Evolutionary conservation across 23 tunicate species (phyloP).

Genomic region (Halocynthia roretzi): DNA sequence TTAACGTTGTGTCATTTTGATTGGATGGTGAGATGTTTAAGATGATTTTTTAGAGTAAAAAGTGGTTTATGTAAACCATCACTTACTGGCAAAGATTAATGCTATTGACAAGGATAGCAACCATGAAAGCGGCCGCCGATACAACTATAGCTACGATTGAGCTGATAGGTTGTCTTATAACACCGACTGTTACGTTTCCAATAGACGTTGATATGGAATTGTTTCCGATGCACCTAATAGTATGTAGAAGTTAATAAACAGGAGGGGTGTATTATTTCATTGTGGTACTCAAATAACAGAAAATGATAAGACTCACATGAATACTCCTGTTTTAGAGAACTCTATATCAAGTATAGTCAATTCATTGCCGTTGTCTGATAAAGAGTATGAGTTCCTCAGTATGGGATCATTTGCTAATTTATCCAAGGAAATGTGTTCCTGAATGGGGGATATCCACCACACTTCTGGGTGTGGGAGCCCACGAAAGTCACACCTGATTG

Average conservation of each 20-base stretch:
- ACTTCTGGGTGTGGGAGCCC: constrained; percentile 44
- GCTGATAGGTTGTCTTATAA: constrained; percentile 38
- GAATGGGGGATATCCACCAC: constrained; percentile 51
- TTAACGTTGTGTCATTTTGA: neutral
- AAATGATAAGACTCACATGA: constrained; percentile 30
- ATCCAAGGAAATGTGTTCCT: constrained; percentile 19
- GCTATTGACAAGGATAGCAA: constrained; percentile 63
- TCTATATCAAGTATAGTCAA: constrained; percentile 47
- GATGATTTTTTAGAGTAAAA: neutral
- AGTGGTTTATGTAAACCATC: neutral
- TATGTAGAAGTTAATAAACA: neutral
- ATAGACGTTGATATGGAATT: constrained; percentile 22
- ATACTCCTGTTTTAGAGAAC: constrained; percentile 50
- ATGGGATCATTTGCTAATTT: neutral
- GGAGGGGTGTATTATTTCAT: neutral
- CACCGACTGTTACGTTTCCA: constrained; percentile 33
- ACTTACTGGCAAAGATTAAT: constrained; percentile 82
- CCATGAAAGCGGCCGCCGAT: constrained; percentile 57
- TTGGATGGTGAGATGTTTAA: neutral
- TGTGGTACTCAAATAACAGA: neutral
- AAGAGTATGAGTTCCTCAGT: constrained; percentile 11
- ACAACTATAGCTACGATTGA: constrained; percentile 61
- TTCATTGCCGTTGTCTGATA: constrained; percentile 46
- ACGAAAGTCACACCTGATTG: constrained; percentile 19
- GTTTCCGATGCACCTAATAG: constrained; percentile 59